Percentiles rank a stretch among this genome's conserved stretches.
Evolutionary conservation across 2,797 vertebrate genomes (phyloP).

Genomic region (Hydrolagus colliei): DNA sequence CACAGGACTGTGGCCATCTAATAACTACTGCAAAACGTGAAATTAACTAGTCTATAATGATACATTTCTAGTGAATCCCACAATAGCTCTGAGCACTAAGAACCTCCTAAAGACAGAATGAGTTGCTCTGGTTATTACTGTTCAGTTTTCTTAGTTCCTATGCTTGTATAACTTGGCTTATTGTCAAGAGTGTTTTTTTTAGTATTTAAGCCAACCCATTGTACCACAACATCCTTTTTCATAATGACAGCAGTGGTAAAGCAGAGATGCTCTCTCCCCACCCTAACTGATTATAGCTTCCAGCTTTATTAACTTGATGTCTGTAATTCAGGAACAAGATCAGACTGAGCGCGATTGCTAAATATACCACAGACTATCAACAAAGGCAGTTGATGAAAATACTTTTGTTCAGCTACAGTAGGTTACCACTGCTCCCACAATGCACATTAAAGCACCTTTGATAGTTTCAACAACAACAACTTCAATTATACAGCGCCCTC

Average conservation of each 20-base stretch:
- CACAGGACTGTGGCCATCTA: background rate
- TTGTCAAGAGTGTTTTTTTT: background rate
- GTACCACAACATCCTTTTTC: background rate
- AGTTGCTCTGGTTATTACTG: background rate
- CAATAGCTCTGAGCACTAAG: background rate
- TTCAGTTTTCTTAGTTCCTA: background rate
- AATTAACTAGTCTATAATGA: constrained; percentile 7
- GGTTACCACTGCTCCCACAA: background rate
- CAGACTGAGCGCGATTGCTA: background rate
- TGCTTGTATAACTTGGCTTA: background rate
- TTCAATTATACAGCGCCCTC: no score
- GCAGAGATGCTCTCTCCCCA: background rate
- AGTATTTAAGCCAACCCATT: background rate
- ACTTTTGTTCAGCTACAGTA: background rate
- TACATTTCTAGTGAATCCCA: background rate
- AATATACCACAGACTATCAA: background rate
- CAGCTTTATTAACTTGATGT: constrained; percentile 4
- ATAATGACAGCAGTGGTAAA: background rate
- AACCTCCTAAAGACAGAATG: background rate
- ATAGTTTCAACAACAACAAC: background rate
- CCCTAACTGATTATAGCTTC: background rate
- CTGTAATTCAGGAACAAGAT: background rate
- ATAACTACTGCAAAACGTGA: background rate
- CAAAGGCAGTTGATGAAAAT: background rate
- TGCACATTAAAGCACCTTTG: background rate